Evolutionary conservation across 1,140 invertebrate species (phyloP).

Genomic region (Drosophila sp.): DNA sequence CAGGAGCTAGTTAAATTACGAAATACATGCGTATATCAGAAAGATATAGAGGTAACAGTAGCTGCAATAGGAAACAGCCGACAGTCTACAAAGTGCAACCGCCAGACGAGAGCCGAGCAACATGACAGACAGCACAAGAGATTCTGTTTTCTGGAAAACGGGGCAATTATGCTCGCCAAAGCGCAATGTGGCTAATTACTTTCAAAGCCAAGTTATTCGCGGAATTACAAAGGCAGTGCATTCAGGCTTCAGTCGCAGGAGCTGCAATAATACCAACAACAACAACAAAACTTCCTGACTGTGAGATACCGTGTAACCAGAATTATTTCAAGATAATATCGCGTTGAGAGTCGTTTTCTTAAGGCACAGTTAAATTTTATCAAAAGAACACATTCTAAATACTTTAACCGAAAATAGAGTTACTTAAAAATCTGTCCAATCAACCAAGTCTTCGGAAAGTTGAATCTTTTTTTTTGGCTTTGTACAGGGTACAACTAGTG

Average conservation of each 20-base stretch:
- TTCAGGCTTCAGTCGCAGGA: background rate
- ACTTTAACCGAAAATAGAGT: no score
- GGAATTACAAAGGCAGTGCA: conserved; percentile 81
- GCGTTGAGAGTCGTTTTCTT: no score
- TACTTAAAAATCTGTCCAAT: no score
- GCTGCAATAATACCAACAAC: no score
- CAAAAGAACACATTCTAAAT: no score
- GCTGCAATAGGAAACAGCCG: conserved; percentile 17
- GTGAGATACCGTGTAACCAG: no score
- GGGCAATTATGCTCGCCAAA: conserved; percentile 39
- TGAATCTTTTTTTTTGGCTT: no score
- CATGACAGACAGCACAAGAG: conserved; percentile 52
- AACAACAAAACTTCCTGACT: no score
- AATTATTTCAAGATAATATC: no score
- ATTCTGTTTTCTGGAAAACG: background rate
- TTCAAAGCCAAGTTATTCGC: conserved; percentile 83
- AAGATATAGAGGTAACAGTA: conserved; percentile 12
- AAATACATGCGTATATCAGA: conserved; percentile 58
- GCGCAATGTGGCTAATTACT: conserved; percentile 83
- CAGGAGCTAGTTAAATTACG: conserved; percentile 67
- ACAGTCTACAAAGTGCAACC: background rate
- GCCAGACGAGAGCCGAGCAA: conserved; percentile 29
- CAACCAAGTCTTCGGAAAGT: no score
- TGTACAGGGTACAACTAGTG: no score
- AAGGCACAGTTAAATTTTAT: no score